A percentile compares a stretch with the other conserved stretches of the same genome.
Conservation (phyloP, 1,140 invertebrate species). For the Euwallacea fornicatus region DNA sequence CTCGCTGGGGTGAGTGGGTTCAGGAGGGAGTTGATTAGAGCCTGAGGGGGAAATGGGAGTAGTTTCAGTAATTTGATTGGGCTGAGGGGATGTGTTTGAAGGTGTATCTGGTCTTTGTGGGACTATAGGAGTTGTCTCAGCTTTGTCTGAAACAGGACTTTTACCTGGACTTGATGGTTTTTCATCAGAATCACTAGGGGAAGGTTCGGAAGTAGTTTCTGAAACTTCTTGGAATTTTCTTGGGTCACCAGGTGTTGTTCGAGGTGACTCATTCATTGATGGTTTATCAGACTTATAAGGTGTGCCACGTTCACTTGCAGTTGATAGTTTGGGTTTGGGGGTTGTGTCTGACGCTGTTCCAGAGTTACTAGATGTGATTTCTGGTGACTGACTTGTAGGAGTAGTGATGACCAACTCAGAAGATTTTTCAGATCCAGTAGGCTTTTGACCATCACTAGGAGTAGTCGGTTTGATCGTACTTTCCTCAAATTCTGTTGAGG, state of each 20-base stretch:
- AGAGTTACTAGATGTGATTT: conserved; percentile 15
- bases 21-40: not conserved
- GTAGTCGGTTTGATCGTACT: not conserved
- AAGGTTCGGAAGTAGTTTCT: conserved; percentile 8
- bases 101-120: not conserved
- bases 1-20: not conserved
- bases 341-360: conserved; percentile 1
- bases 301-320: not conserved
- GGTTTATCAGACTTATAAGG: not conserved
- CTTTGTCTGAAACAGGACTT: not conserved
- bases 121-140: not conserved
- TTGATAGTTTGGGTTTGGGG: not conserved
- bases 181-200: conserved; percentile 14
- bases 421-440: not conserved
- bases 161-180: too few species aligned
- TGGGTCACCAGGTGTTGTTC: conserved; percentile 6
- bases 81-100: not conserved
- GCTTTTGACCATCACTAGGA: not conserved
- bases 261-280: not conserved
- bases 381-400: conserved; percentile 7
- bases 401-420: not conserved
- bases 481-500: not conserved
- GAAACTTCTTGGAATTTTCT: not conserved
- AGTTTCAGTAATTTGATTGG: not conserved
- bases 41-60: too few species aligned